Percentiles rank a stretch among this genome's conserved stretches.
phyloP scores from a whole-genome alignment of 2,113 vertebrate genomes.

The Mirza zaza region DNA sequence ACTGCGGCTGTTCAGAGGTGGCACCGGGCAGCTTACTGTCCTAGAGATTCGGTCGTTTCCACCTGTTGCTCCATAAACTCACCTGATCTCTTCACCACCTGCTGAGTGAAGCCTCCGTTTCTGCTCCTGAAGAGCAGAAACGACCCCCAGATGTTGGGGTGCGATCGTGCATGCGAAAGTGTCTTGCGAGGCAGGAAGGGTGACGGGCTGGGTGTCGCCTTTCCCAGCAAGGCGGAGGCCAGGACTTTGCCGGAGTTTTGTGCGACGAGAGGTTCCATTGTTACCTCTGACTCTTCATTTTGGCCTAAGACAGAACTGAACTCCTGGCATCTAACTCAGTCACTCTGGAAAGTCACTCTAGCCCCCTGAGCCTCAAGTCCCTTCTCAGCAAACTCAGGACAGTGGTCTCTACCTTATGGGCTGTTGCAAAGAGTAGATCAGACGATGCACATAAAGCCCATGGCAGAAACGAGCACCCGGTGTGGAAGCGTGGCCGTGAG shows the following conservation, averaged over 20 bases:
- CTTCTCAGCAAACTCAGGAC: not conserved
- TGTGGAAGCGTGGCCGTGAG: too few species aligned
- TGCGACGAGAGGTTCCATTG: fast-evolving
- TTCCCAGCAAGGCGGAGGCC: not conserved
- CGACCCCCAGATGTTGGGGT: fast-evolving
- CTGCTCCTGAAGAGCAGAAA: not conserved
- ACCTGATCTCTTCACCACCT: too few species aligned
- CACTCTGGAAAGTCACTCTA: not conserved
- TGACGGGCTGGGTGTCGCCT: not conserved
- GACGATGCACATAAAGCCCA: too few species aligned
- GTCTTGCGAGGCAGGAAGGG: not conserved
- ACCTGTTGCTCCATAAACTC: too few species aligned
- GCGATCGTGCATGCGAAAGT: fast-evolving
- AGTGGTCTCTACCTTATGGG: not conserved
- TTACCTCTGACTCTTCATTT: not conserved
- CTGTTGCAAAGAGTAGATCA: too few species aligned
- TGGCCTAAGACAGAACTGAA: not conserved
- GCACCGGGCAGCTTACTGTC: not conserved
- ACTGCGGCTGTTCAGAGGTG: not conserved
- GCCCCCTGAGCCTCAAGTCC: not conserved
- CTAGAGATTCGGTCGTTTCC: not conserved
- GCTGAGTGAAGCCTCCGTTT: not conserved
- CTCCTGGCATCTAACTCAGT: not conserved
- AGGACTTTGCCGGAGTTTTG: not conserved
- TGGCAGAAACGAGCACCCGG: not conserved